Evolutionary conservation across 2,797 vertebrate genomes (phyloP), one percentile per base, ranked within the genome.

Genomic region (Sebastes kiyomatsui): DNA sequence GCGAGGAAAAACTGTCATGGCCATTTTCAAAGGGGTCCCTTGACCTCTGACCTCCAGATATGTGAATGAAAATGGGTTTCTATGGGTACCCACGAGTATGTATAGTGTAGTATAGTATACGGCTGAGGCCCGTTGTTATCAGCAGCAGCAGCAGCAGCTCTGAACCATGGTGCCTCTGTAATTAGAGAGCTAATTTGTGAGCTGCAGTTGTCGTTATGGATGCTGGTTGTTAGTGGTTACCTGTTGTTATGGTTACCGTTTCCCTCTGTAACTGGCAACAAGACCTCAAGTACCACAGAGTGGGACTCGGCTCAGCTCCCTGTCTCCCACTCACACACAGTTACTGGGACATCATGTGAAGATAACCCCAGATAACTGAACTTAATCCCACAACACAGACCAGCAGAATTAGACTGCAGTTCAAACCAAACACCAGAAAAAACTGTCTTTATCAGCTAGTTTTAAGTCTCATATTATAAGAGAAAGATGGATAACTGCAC

Each of bases 211-310:
- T 52, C 42, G 11, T 52, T 49, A 42, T 4, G 35, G 65, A 49
- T 28, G 65, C 25, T n/a, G 33, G 61, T 65, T 38, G 61, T 65
- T 42, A 65, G 62, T 25, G 35, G 62, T 65, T 65, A 65, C 62
- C 62, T 42, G 66, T 67, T 52, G 66, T 52, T 67, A 67, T 52
- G 66, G 66, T 67, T 30, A 67, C 66, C 6, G 18, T 67, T n/a
- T 67, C 66, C 42, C 10, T 65, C 32, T 38, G 32, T 65, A 27
- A 66, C 35, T 11, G 23, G 64, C 38, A 67, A 67, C 65, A 38
- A 65, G 33, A 65, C 33, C 62, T 65, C 2, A 4, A 25, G 33
- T 25, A 65, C 61, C 61, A 49, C 38, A 66, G 58, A 59, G 25
- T 59, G 58, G 58, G 25, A 59, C 58, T 59, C 11, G 20, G 49